Conservation (phyloP, 2,797 vertebrate genomes). For the Sebastes hubbsi region DNA sequence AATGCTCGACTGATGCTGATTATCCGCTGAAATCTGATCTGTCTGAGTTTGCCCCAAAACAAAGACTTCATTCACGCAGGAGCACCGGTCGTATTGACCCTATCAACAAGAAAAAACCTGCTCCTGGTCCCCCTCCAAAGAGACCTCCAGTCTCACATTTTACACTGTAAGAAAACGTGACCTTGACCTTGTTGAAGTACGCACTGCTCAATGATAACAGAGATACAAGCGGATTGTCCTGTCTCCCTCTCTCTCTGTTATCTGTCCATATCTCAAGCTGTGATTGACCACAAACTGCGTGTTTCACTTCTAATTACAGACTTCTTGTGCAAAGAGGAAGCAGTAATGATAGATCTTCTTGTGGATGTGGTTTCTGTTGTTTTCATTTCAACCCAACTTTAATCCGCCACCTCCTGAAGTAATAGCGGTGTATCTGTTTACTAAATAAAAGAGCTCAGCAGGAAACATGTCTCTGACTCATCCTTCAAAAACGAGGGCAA, state of each 20-base stretch:
- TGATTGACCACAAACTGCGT: neutral
- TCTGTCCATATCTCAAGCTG: neutral
- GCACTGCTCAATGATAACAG: neutral
- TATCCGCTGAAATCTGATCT: slow-evolving; percentile 65
- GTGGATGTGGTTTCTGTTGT: neutral
- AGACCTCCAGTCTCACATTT: neutral
- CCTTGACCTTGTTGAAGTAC: neutral
- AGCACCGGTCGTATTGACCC: slow-evolving; percentile 29
- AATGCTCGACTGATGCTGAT: slow-evolving; percentile 52
- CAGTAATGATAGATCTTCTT: slow-evolving; percentile 10
- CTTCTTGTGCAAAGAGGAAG: neutral
- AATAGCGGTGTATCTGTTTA: slow-evolving; percentile 4
- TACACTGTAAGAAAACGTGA: neutral
- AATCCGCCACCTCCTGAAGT: slow-evolving; percentile 1
- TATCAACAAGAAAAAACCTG: slow-evolving; percentile 1
- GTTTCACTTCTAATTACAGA: neutral
- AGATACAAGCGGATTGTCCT: neutral
- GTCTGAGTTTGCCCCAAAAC: slow-evolving; percentile 62
- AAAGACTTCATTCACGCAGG: slow-evolving; percentile 62
- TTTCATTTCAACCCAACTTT: neutral
- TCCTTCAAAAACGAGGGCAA: neutral
- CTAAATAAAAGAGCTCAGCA: neutral
- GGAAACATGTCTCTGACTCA: neutral
- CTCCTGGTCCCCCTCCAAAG: neutral
- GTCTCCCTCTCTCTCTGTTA: neutral